Evolutionary conservation across 2,797 vertebrate species (phyloP).

Genomic region (Chrosomus eos): DNA sequence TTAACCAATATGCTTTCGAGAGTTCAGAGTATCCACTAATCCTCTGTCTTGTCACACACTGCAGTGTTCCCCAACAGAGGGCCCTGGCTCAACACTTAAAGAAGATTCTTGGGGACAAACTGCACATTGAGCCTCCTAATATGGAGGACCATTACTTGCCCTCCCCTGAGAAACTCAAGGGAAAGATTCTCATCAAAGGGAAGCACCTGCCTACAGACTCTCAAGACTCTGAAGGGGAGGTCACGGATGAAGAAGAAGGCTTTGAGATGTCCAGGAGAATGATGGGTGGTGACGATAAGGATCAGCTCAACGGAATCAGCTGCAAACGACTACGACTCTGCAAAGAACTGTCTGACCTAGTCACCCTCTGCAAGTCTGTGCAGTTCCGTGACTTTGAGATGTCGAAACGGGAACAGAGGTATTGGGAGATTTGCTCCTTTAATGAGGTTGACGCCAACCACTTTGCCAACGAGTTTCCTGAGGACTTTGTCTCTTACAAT

Average conservation of each 20-base stretch:
- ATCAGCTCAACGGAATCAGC: slow-evolving; percentile 78
- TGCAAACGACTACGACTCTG: slow-evolving; percentile 80
- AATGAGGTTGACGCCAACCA: slow-evolving; percentile 91
- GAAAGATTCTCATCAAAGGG: slow-evolving; percentile 90
- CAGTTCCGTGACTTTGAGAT: slow-evolving; percentile 88
- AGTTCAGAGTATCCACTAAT: slow-evolving; percentile 90
- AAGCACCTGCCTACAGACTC: slow-evolving; percentile 81
- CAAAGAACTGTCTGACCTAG: slow-evolving; percentile 87
- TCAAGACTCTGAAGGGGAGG: slow-evolving; percentile 83
- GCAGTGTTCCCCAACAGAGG: slow-evolving; percentile 85
- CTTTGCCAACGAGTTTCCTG: slow-evolving; percentile 89
- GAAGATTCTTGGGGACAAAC: slow-evolving; percentile 88
- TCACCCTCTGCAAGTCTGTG: slow-evolving; percentile 86
- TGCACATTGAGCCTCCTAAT: slow-evolving; percentile 80
- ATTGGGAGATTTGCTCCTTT: slow-evolving; percentile 92
- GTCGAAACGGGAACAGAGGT: slow-evolving; percentile 84
- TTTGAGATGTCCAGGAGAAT: slow-evolving; percentile 83
- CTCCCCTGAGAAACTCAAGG: slow-evolving; percentile 88
- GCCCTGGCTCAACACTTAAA: slow-evolving; percentile 88
- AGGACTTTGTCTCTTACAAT: slow-evolving; percentile 92
- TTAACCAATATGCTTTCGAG: slow-evolving; percentile 90
- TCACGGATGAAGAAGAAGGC: slow-evolving; percentile 90
- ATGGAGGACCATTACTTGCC: slow-evolving; percentile 84
- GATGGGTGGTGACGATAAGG: slow-evolving; percentile 79
- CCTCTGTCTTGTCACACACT: slow-evolving; percentile 88